Conservation (phyloP, 2,113 vertebrate species). For the Macroglossus sobrinus region DNA sequence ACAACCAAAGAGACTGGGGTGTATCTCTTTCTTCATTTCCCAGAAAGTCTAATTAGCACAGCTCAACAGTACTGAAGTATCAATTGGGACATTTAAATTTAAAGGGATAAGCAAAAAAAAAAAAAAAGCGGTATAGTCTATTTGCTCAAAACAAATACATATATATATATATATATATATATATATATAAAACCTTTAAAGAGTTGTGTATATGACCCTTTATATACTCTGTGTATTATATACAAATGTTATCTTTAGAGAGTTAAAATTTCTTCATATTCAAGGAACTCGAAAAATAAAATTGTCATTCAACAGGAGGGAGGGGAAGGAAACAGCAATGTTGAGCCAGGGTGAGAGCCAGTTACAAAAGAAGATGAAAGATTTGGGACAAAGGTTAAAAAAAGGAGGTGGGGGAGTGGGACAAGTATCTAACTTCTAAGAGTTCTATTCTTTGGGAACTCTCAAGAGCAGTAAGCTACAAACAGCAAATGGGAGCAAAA, state of each 20-base stretch:
- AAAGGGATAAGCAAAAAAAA: neutral
- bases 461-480: conserved; percentile 4
- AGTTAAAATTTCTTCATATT: neutral
- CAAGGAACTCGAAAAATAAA: neutral
- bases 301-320: neutral
- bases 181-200: neutral
- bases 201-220: neutral
- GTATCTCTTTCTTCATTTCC: neutral
- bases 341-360: neutral
- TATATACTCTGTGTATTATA: neutral
- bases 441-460: neutral
- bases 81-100: neutral
- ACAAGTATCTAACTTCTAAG: neutral
- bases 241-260: neutral
- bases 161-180: neutral
- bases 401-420: neutral
- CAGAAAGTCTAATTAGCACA: neutral
- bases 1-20: neutral
- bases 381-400: neutral
- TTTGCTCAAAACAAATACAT: neutral
- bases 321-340: neutral
- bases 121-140: neutral
- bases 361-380: conserved; percentile 1
- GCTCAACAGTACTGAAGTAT: neutral
- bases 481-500: neutral